phyloP scores from a whole-genome alignment of 2,888 invertebrate genomes.

The Thera obeliscata region DNA sequence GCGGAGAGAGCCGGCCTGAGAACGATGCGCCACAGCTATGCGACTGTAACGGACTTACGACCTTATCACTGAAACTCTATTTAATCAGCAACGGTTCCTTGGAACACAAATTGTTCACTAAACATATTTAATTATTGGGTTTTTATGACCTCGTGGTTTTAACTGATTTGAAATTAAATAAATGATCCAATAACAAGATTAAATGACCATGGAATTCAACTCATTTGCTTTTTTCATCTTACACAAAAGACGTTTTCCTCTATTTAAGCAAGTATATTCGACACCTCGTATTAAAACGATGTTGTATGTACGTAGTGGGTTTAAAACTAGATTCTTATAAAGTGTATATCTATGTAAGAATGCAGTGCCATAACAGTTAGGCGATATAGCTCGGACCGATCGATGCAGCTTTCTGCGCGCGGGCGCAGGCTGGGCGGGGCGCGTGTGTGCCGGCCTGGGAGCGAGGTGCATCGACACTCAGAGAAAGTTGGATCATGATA shows the following conservation, averaged over 20 bases:
- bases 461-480: slow-evolving; percentile 60
- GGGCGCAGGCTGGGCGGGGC: slow-evolving; percentile 36
- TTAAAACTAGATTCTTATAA: slow-evolving; percentile 18
- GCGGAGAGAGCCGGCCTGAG: slow-evolving; percentile 39
- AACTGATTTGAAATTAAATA: too few species aligned
- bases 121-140: neutral
- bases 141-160: neutral
- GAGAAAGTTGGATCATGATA: slow-evolving; percentile 82
- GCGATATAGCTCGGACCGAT: slow-evolving; percentile 37
- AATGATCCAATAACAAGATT: too few species aligned
- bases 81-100: slow-evolving; percentile 25
- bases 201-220: too few species aligned
- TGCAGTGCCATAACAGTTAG: slow-evolving; percentile 39
- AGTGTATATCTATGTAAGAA: slow-evolving; percentile 30
- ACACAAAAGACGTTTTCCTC: neutral
- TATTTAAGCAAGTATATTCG: neutral
- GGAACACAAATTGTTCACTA: slow-evolving; percentile 5
- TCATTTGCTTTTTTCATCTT: too few species aligned
- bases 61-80: slow-evolving; percentile 37
- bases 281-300: neutral
- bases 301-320: neutral
- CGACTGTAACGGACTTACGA: slow-evolving; percentile 35
- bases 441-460: slow-evolving; percentile 46
- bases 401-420: slow-evolving; percentile 36
- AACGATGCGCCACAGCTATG: slow-evolving; percentile 36